phyloP scores from a whole-genome alignment of 2,888 invertebrate genomes.

The Apamea anceps region DNA sequence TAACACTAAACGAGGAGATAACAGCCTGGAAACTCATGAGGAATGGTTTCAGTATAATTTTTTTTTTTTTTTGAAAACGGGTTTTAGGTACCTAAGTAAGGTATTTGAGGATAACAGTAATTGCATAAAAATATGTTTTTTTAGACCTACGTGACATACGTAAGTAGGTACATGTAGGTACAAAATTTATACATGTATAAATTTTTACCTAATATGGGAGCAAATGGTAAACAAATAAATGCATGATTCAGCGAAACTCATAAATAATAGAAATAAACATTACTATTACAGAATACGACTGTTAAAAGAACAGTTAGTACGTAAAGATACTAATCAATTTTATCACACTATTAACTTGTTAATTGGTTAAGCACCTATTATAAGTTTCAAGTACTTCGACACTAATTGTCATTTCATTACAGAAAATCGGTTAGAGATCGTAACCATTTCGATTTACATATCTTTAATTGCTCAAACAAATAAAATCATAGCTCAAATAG shows the following conservation, averaged over 20 bases:
- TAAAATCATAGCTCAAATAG: conserved; percentile 35
- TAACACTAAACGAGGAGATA: background rate
- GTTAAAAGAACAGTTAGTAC: background rate
- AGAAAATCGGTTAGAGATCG: background rate
- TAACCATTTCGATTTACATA: conserved; percentile 4
- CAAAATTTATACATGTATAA: background rate
- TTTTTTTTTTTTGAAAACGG: background rate
- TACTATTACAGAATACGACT: background rate
- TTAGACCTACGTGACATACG: background rate
- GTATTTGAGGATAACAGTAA: background rate
- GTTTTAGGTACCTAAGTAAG: background rate
- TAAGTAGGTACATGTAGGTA: background rate
- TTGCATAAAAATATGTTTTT: background rate
- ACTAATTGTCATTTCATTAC: conserved; percentile 1
- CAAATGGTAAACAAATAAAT: background rate
- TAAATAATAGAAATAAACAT: conserved; percentile 4
- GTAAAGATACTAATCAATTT: conserved; percentile 2
- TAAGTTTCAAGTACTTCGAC: background rate
- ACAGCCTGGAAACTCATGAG: background rate
- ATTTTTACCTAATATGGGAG: background rate
- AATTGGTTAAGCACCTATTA: background rate
- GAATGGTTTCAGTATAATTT: background rate
- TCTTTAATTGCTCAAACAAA: conserved; percentile 15
- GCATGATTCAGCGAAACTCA: background rate
- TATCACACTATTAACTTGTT: background rate